A percentile compares a stretch with the other conserved stretches of the same genome.
These are phyloP conservation scores for Talpa occidentalis DNA, from an alignment of 2,113 vertebrate genomes.

Conservation along the genomic window DNA sequence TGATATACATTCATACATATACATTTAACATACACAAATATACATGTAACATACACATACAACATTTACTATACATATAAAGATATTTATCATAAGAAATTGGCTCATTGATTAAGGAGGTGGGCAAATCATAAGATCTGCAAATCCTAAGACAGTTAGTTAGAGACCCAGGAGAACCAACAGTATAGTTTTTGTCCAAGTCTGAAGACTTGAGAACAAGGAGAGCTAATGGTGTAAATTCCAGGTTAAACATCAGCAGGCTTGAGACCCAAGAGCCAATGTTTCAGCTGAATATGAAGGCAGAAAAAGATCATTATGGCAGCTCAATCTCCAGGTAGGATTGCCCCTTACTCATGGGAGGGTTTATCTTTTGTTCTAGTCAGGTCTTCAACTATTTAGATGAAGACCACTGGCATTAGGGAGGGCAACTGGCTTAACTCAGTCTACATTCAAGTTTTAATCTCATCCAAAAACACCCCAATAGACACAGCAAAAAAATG, in stretches of 20 bases:
- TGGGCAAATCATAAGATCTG: not conserved
- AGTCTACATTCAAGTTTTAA: not conserved
- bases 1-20: too few relatives aligned
- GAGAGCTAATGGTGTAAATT: too few relatives aligned
- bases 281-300: not conserved
- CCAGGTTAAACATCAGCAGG: too few relatives aligned
- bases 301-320: not conserved
- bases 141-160: not conserved
- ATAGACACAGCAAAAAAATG: not conserved
- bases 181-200: too few relatives aligned
- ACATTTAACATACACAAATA: too few relatives aligned
- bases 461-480: not conserved
- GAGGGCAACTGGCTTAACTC: not conserved
- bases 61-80: not conserved
- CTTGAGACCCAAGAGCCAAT: too few relatives aligned
- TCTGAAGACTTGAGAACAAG: too few relatives aligned
- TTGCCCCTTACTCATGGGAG: not conserved
- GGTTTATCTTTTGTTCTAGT: not conserved
- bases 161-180: not conserved
- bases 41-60: too few relatives aligned
- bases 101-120: not conserved
- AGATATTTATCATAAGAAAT: not conserved
- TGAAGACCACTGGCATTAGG: not conserved
- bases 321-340: not conserved
- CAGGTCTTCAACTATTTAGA: not conserved